Base-by-base conservation (phyloP, 2,888 invertebrate genomes). In the Drosophila parthenogenetica region DNA sequence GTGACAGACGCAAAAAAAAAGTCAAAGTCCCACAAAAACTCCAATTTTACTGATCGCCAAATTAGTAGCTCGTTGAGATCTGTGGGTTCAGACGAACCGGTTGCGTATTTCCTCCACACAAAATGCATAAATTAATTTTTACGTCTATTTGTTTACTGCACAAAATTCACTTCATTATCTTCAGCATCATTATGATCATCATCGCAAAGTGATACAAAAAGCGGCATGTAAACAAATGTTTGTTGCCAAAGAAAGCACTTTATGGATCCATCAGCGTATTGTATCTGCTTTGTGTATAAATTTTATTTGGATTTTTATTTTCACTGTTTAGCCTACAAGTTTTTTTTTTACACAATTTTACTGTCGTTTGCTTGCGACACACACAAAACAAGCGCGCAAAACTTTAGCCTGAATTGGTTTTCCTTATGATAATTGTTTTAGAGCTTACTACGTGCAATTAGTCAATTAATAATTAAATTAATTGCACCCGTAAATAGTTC, bases 201-300 rank as follows among this genome's bases (percentile, higher is more conserved):
- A 13, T 11, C 43, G 37, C 45, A 16, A 55, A 61, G 43, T 68
- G 68, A 71, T 61, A 71, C 40, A 60, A 66, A 66, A 37, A 51
- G 39, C 48, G 50, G 25, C 16, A 50, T 58, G 59, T 66, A 77
- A 69, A 68, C 55, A 80, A 70, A 62, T 74, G 45, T 82, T 70
- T 73, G 64, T 71, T 66, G 59, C 69, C 74, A 77, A 82, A 82
- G 83, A 82, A 82, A 82, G 79, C 71, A 71, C 54, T 61, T 77
- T 79, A 69, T 73, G 51, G 60, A 32, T 50, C 63, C 42, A 61
- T 13, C 14, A 22, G 22, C 0, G 29, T 66, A 19, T 66, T 49
- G 17, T 61, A 37, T 50, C 29, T 55, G 40, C 16, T 53, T 22
- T 29, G 29, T 29, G 2, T 29, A 29, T 2, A 8, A 8, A 8